Evolutionary conservation across 2,888 invertebrate genomes (phyloP), one percentile per base, ranked within the genome.

Genomic region (Morpho helenor): DNA sequence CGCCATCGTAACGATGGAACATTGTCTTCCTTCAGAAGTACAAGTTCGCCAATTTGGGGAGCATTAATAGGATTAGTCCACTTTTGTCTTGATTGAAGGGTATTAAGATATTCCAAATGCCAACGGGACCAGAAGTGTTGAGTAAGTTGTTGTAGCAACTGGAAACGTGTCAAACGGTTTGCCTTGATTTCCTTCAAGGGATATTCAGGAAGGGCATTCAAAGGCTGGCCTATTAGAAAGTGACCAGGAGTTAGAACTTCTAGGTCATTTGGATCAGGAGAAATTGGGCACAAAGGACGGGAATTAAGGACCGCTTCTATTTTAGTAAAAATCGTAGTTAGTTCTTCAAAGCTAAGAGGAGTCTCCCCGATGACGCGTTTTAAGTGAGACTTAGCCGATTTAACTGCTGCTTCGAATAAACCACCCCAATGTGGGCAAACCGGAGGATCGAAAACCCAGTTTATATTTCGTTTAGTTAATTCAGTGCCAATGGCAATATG

Each of bases 121-220:
- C 66, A 68, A 8, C 59, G 43, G n/a, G 55, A 52, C 68, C 68
- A 68, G 48, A 68, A 65, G 16, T 57, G 56, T 46, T 62, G 64
- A 9, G 61, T 57, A 2, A 61, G 49, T 23, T 64, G 59, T 50
- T 68, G 65, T 7, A 68, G 44, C n/a, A 56, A 50, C 47, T 68
- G 57, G 60, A 66, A 66, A 7, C 66, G 62, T 8, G 53, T 48
- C 4, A 66, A 58, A 7, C 61, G 46, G 2, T n/a, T n/a, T 4
- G 47, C n/a, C 43, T 31, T 43, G 23, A 49, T 43, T 16, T 49
- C 55, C 22, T 23, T 48, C 8, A 48, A 47, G 8, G 42, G 42
- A 8, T 42, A 31, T 40, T 8, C 50, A 7, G 22, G 48, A 7
- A 22, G 8, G 22, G 51, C 51, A 3, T 9, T 51, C 9, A 51